Percentiles rank a stretch among this genome's conserved stretches.
Evolutionary conservation across 23 tunicate species (phyloP).

Genomic region (Phallusia fumigata): DNA sequence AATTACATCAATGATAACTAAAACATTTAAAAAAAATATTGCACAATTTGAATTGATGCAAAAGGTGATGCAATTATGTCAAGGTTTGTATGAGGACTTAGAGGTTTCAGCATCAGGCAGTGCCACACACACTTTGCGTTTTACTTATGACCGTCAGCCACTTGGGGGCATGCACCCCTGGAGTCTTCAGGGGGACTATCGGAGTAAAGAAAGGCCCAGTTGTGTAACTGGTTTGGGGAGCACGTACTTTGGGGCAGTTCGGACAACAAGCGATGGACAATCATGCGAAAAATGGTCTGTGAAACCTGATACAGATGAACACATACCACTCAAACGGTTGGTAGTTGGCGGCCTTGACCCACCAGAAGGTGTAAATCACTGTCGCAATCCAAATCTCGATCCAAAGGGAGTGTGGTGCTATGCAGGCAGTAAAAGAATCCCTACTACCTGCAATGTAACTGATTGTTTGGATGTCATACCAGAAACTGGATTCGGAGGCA

Average conservation of each 20-base stretch:
- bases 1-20: no score
- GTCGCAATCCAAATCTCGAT: constrained; percentile 49
- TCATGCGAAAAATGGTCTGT: constrained; percentile 33
- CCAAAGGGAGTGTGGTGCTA: constrained; percentile 49
- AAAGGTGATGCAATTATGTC: neutral
- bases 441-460: constrained; percentile 9
- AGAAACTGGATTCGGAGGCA: neutral
- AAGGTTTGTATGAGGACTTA: constrained; percentile 64
- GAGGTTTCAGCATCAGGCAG: neutral
- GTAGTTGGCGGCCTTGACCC: neutral
- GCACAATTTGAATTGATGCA: no score
- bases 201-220: constrained; percentile 6
- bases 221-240: constrained; percentile 57
- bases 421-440: neutral
- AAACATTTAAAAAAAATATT: no score
- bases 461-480: constrained; percentile 28
- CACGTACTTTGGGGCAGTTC: constrained; percentile 35
- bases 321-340: neutral
- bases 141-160: constrained; percentile 35
- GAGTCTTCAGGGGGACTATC: neutral
- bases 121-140: constrained; percentile 25
- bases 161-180: constrained; percentile 72
- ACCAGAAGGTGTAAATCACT: neutral
- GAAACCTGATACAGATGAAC: neutral
- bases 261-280: neutral